A percentile compares a stretch with the other conserved stretches of the same genome.
These are phyloP conservation scores for Anabacerthia variegaticeps DNA, from an alignment of 2,797 vertebrate genomes.

Conservation along the genomic window DNA sequence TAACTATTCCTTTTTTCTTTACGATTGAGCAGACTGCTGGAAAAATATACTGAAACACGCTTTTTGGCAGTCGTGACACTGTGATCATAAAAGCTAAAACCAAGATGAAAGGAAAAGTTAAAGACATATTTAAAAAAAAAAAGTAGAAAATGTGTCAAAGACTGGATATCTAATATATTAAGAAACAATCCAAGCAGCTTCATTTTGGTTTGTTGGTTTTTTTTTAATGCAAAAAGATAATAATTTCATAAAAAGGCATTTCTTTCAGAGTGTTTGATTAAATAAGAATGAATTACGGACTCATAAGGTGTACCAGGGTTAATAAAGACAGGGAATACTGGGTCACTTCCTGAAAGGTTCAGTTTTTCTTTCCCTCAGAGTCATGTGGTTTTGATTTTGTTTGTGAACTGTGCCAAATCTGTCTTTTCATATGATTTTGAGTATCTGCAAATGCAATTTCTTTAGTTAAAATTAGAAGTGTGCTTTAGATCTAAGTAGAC, in stretches of 20 bases:
- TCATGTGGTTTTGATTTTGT: slow-evolving; percentile 46
- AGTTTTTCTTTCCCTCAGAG: background rate
- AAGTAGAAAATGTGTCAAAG: background rate
- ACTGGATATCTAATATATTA: background rate
- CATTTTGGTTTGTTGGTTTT: background rate
- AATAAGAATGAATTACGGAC: background rate
- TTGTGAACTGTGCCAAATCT: slow-evolving; percentile 31
- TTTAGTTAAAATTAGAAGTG: background rate
- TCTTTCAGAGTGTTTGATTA: background rate
- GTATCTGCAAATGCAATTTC: slow-evolving; percentile 18
- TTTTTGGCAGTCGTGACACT: background rate
- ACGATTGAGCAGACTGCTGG: background rate
- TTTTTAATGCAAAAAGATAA: background rate
- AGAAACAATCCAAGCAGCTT: background rate
- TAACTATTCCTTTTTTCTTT: background rate
- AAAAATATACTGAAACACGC: background rate
- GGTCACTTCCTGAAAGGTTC: background rate
- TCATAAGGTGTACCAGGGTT: background rate
- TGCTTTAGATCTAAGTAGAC: background rate
- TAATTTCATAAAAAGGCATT: background rate
- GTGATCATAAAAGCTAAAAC: background rate
- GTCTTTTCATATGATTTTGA: slow-evolving; percentile 7
- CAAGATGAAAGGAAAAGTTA: background rate
- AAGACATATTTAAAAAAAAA: background rate
- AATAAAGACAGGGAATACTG: background rate